These are phyloP conservation scores for Morone saxatilis DNA, from an alignment of 2,113 vertebrate species.

Conservation along the genomic window DNA sequence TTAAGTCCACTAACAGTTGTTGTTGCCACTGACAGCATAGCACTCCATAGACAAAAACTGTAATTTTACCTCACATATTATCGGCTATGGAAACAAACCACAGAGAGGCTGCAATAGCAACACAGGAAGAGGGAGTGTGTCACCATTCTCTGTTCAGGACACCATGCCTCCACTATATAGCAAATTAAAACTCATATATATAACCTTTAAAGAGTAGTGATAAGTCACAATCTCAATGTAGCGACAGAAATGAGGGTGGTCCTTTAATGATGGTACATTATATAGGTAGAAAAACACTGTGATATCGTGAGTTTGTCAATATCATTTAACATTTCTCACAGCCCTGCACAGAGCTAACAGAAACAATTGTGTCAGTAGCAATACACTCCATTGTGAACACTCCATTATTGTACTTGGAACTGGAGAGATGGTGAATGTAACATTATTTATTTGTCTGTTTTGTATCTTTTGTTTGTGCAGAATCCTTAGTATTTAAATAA, in stretches of 20 bases:
- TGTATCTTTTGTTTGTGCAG: slow-evolving; percentile 32
- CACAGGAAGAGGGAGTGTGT: no score
- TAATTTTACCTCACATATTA: no score
- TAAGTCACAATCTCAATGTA: not conserved
- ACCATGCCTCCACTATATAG: no score
- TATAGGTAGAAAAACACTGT: not conserved
- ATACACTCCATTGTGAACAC: slow-evolving; percentile 4
- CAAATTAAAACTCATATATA: no score
- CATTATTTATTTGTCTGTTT: slow-evolving; percentile 55
- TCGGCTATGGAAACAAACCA: no score
- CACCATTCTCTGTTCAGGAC: no score
- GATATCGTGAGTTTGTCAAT: not conserved
- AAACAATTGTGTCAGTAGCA: not conserved
- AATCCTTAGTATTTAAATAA: slow-evolving; percentile 58
- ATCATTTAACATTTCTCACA: not conserved
- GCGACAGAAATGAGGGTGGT: no score
- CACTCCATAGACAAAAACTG: no score
- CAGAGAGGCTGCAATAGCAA: no score
- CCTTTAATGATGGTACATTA: not conserved
- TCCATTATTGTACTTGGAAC: slow-evolving; percentile 2
- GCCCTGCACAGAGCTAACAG: not conserved
- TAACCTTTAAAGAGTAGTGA: not conserved
- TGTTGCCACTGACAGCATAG: no score
- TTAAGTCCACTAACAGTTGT: no score
- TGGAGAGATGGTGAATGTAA: slow-evolving; percentile 15